phyloP scores from a whole-genome alignment of 1,140 invertebrate genomes.

The Microplitis mediator region DNA sequence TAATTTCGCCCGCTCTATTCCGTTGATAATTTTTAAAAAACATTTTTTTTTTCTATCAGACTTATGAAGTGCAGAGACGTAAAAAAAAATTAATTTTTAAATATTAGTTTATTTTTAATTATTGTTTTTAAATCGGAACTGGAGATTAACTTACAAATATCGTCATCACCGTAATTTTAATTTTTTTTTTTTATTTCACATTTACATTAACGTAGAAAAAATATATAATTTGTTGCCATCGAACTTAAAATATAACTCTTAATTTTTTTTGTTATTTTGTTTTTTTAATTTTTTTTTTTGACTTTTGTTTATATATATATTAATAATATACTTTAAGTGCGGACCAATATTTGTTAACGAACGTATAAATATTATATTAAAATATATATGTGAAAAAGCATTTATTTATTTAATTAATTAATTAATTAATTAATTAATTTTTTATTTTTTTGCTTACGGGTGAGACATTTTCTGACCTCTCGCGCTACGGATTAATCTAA shows the following conservation, averaged over 20 bases:
- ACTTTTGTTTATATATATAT: slow-evolving; percentile 19
- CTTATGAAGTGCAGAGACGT: slow-evolving; percentile 29
- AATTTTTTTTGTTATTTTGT: slow-evolving; percentile 33
- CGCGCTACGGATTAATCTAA: no score
- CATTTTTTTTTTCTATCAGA: slow-evolving; percentile 20
- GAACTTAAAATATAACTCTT: slow-evolving; percentile 55
- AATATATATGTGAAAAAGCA: no score
- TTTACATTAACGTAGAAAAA: slow-evolving; percentile 62
- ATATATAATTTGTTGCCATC: slow-evolving; percentile 55
- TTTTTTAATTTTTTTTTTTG: slow-evolving; percentile 21
- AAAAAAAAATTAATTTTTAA: slow-evolving; percentile 5
- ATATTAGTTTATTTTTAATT: slow-evolving; percentile 26
- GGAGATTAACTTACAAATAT: slow-evolving; percentile 58
- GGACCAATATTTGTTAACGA: slow-evolving; percentile 11
- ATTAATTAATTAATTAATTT: no score
- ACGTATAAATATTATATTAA: no score
- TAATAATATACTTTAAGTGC: slow-evolving; percentile 11
- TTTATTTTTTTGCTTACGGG: no score
- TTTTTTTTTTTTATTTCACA: slow-evolving; percentile 41
- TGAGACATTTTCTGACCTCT: no score
- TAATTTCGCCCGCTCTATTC: not conserved
- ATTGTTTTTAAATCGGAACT: slow-evolving; percentile 43
- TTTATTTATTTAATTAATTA: no score
- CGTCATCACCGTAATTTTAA: slow-evolving; percentile 39
- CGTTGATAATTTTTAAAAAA: slow-evolving; percentile 4